Evolutionary conservation across 2,888 invertebrate genomes (phyloP), one percentile per base, ranked within the genome.

Genomic region (Imbricaverruca yamaguchii): DNA sequence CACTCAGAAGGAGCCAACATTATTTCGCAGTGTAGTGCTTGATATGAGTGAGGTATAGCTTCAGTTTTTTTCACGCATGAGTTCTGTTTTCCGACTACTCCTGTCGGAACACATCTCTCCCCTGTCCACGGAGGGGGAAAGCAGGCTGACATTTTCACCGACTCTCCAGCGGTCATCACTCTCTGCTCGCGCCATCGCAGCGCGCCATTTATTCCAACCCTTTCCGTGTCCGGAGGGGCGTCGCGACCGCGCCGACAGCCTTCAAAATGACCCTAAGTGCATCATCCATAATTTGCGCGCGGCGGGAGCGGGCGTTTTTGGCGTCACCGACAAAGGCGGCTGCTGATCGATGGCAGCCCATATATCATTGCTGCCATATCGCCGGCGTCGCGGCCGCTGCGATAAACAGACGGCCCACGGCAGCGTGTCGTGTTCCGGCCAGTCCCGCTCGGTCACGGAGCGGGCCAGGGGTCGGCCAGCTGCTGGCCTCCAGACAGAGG

Each of bases 221-320:
- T 69, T 69, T 39, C 69, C 69, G 13, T 8, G 69, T 69, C 69
- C 15, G 39, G 15, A 69, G 69, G 39, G 69, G 12, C 69, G 69
- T 12, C 15, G 23, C 15, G 69, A 39, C 69, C 69, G 69, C 6
- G 7, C 69, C 25, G 23, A 69, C 69, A 69, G 69, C 69, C 69
- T 23, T 39, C 39, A 69, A 69, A 69, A 69, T 69, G 23, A 15
- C 25, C 69, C 69, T 69, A 69, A 69, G 69, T 69, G 69, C 69
- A 69, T 69, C 69, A 69, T 69, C 69, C 69, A 69, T 69, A 69
- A 69, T 69, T 69, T 69, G 69, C 69, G 39, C 69, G 69, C 69
- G 69, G 69, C 69, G 69, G 69, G 69, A 39, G 39, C 69, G 69
- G 39, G 69, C 69, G 69, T 69, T 69, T 69, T 69, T 69, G 69